Conservation (phyloP, 2,113 vertebrate species). For the Dolichallabes microphthalmus region DNA sequence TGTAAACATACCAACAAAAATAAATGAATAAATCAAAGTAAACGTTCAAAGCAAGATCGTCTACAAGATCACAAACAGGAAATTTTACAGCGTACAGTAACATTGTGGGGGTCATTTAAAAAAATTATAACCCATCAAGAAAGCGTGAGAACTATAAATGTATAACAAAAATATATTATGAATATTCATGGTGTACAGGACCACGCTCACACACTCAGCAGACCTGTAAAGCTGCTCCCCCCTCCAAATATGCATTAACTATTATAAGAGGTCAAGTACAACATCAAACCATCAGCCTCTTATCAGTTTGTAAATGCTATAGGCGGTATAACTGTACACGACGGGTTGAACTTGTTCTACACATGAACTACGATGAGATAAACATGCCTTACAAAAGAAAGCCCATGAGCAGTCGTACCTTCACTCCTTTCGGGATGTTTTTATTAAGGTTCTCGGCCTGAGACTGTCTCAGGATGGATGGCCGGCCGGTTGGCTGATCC, state of each 20-base stretch:
- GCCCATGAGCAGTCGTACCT: slow-evolving; percentile 66
- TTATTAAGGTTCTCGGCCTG: slow-evolving; percentile 86
- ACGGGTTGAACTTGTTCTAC: too few relatives aligned
- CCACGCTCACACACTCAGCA: too few relatives aligned
- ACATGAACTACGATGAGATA: neutral
- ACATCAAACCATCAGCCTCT: too few relatives aligned
- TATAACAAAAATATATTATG: neutral
- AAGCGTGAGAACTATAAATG: neutral
- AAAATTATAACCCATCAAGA: neutral
- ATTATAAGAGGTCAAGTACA: too few relatives aligned
- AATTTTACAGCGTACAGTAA: too few relatives aligned
- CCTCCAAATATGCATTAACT: too few relatives aligned
- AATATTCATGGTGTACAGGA: neutral
- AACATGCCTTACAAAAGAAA: neutral
- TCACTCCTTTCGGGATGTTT: slow-evolving; percentile 68
- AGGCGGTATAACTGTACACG: too few relatives aligned
- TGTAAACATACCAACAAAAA: too few relatives aligned
- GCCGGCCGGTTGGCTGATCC: slow-evolving; percentile 77
- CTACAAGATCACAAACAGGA: too few relatives aligned
- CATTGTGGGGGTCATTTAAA: too few relatives aligned
- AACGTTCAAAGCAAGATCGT: neutral
- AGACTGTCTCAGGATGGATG: slow-evolving; percentile 80
- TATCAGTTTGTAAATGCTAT: too few relatives aligned
- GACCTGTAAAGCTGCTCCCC: too few relatives aligned
- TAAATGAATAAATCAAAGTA: neutral